Evolutionary conservation across 2,113 vertebrate genomes (phyloP).

Genomic region (Todiramphus chloris): DNA sequence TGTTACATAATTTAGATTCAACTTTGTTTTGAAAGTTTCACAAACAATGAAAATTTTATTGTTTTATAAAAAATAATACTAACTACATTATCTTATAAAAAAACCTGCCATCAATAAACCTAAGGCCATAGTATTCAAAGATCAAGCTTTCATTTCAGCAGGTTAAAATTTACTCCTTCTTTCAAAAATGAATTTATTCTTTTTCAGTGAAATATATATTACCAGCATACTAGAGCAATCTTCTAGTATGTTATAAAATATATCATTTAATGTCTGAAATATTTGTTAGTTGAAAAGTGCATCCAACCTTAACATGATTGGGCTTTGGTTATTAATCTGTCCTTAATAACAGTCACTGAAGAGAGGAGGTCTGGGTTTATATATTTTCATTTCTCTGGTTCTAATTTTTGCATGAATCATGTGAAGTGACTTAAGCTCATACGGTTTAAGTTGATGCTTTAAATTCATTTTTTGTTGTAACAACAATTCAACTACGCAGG

Average conservation of each 20-base stretch:
- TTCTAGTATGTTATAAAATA: constrained; percentile 43
- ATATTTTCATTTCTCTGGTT: constrained; percentile 15
- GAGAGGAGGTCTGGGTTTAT: background rate
- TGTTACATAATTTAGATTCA: constrained; percentile 1
- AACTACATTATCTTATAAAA: background rate
- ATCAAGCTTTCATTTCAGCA: background rate
- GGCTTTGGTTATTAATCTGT: constrained; percentile 54
- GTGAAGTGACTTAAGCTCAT: background rate
- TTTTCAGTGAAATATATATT: constrained; percentile 49
- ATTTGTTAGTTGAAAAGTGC: constrained; percentile 56
- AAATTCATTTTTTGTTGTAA: background rate
- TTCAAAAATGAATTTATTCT: constrained; percentile 2
- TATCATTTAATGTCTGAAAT: constrained; percentile 57
- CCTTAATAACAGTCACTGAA: constrained; percentile 37
- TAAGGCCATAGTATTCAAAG: background rate
- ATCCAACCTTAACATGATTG: background rate
- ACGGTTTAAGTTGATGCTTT: background rate
- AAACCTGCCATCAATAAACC: background rate
- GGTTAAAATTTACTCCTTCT: constrained; percentile 5
- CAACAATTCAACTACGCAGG: background rate
- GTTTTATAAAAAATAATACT: background rate
- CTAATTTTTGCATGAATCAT: constrained; percentile 20
- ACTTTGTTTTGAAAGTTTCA: constrained; percentile 32
- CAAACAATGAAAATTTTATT: background rate
- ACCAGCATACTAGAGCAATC: constrained; percentile 34